A percentile compares a stretch with the other conserved stretches of the same genome.
Conservation (phyloP, 2,797 vertebrate species). For the Ptychadena robeensis region DNA sequence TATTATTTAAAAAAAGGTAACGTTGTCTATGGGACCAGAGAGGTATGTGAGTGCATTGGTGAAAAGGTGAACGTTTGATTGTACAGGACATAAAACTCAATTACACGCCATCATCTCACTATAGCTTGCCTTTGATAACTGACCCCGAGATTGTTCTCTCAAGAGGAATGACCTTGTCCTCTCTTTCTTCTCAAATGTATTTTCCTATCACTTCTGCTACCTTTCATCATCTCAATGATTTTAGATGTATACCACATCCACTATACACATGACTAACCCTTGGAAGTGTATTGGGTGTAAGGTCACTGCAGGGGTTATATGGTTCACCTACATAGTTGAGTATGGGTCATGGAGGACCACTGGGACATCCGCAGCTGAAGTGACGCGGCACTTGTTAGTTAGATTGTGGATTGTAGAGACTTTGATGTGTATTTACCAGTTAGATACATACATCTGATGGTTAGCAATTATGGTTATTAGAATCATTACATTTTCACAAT, state of each 20-base stretch:
- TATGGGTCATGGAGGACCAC: neutral
- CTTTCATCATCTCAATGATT: conserved; percentile 45
- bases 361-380: neutral
- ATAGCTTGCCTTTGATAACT: conserved; percentile 6
- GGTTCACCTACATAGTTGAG: neutral
- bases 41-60: neutral
- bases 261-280: neutral
- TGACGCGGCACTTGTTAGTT: neutral
- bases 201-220: neutral
- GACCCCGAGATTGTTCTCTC: neutral
- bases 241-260: neutral
- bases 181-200: neutral
- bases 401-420: neutral
- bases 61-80: neutral
- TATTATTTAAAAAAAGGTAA: too few species aligned
- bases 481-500: too few species aligned
- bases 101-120: neutral
- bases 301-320: neutral
- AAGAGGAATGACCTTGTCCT: neutral
- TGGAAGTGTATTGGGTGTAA: conserved; percentile 1
- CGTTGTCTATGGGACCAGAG: neutral
- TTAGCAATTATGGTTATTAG: too few species aligned
- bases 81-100: neutral
- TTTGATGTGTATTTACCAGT: neutral
- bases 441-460: too few species aligned